Conservation (phyloP, 1,140 invertebrate genomes). For the Chymomyza costata region DNA sequence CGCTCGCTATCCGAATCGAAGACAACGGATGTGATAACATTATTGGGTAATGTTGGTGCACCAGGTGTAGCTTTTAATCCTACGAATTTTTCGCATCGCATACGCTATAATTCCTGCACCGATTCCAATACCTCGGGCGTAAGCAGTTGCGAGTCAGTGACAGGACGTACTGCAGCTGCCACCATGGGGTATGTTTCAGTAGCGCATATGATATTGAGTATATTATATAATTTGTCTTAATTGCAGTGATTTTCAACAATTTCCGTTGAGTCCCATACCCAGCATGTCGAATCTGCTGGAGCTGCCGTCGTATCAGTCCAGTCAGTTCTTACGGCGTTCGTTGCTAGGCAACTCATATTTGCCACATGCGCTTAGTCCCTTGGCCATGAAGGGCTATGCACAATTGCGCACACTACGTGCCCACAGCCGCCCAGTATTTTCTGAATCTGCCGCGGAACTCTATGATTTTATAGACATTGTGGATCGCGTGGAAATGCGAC, state of each 20-base stretch:
- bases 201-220: neutral
- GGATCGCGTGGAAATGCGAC: slow-evolving; percentile 44
- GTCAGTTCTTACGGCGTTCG: slow-evolving; percentile 44
- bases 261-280: slow-evolving; percentile 86
- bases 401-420: slow-evolving; percentile 84
- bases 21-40: slow-evolving; percentile 76
- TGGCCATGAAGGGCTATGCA: slow-evolving; percentile 88
- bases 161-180: slow-evolving; percentile 67
- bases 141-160: slow-evolving; percentile 85
- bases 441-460: slow-evolving; percentile 59
- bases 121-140: slow-evolving; percentile 87
- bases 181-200: slow-evolving; percentile 18
- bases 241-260: slow-evolving; percentile 81
- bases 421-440: slow-evolving; percentile 77
- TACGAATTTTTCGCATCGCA: slow-evolving; percentile 49
- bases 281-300: slow-evolving; percentile 82
- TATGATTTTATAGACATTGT: slow-evolving; percentile 60
- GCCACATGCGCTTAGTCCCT: slow-evolving; percentile 77
- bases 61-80: slow-evolving; percentile 18
- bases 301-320: slow-evolving; percentile 49
- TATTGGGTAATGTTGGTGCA: slow-evolving; percentile 27
- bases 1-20: slow-evolving; percentile 81
- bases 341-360: slow-evolving; percentile 44
- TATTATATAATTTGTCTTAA: slow-evolving; percentile 8
- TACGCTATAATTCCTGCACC: slow-evolving; percentile 77